These are phyloP conservation scores for Arctocebus calabarensis DNA, from an alignment of 2,797 vertebrate genomes.

Conservation along the genomic window DNA sequence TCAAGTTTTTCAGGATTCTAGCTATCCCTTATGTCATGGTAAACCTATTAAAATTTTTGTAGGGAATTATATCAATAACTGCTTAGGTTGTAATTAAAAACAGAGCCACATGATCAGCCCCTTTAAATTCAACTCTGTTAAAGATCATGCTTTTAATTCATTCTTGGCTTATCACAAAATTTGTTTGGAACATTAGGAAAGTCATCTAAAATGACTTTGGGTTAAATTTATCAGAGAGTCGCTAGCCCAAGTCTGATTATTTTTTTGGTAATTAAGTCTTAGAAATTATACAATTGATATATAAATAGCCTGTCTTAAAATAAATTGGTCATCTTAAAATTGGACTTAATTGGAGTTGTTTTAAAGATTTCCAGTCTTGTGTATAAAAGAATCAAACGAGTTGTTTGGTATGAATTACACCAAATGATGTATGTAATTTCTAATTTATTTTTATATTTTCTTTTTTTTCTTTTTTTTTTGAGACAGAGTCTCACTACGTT, in stretches of 20 bases:
- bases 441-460: neutral
- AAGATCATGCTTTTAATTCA: neutral
- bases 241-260: neutral
- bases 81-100: neutral
- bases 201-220: conserved; percentile 3
- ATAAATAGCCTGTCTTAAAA: neutral
- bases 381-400: neutral
- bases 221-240: neutral
- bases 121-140: neutral
- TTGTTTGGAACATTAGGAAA: neutral
- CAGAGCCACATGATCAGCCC: neutral
- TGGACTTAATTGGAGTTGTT: neutral
- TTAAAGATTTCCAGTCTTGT: conserved; percentile 8
- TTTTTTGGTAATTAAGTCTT: conserved; percentile 22
- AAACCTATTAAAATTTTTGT: neutral
- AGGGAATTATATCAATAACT: neutral
- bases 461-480: no score
- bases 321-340: neutral
- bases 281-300: neutral
- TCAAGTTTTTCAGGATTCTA: conserved; percentile 12
- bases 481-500: no score
- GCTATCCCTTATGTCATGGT: neutral
- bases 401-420: neutral
- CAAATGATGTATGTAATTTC: neutral
- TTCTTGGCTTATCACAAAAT: neutral